Conservation (phyloP, 2,113 vertebrate genomes). For the Nibea albiflora region DNA sequence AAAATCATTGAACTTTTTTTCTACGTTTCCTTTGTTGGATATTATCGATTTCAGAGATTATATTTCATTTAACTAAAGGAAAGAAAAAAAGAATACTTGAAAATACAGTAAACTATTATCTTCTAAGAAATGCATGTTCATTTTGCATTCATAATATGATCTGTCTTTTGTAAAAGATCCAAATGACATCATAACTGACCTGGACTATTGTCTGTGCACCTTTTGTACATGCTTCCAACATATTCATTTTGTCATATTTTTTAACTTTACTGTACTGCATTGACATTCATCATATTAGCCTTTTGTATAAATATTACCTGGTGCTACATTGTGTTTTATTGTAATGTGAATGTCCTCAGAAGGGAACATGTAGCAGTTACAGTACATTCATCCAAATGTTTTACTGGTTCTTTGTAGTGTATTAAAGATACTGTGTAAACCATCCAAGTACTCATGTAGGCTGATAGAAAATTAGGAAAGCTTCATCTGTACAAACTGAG, state of each 20-base stretch:
- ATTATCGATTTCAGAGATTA: conserved; percentile 84
- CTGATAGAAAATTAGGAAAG: conserved; percentile 72
- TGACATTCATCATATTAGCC: conserved; percentile 87
- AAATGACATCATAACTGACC: conserved; percentile 77
- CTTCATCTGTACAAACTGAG: conserved; percentile 87
- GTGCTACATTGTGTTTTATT: conserved; percentile 91
- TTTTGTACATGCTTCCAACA: conserved; percentile 72
- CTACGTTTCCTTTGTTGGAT: conserved; percentile 83
- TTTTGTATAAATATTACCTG: conserved; percentile 90
- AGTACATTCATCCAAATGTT: conserved; percentile 79
- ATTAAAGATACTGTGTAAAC: conserved; percentile 79
- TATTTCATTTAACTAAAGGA: conserved; percentile 85
- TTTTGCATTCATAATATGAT: conserved; percentile 81
- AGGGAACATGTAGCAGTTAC: conserved; percentile 83
- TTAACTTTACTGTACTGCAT: conserved; percentile 87
- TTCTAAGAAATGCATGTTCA: conserved; percentile 82
- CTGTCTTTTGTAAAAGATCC: conserved; percentile 72
- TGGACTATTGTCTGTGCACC: conserved; percentile 82
- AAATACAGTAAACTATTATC: conserved; percentile 84
- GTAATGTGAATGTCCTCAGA: conserved; percentile 97
- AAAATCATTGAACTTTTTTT: conserved; percentile 79
- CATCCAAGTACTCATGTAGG: conserved; percentile 75
- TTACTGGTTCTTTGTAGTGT: conserved; percentile 85
- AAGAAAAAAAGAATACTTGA: conserved; percentile 87
- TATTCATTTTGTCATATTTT: conserved; percentile 78